Base-by-base conservation (phyloP, 2,113 vertebrate genomes). In the Strigops habroptila region DNA sequence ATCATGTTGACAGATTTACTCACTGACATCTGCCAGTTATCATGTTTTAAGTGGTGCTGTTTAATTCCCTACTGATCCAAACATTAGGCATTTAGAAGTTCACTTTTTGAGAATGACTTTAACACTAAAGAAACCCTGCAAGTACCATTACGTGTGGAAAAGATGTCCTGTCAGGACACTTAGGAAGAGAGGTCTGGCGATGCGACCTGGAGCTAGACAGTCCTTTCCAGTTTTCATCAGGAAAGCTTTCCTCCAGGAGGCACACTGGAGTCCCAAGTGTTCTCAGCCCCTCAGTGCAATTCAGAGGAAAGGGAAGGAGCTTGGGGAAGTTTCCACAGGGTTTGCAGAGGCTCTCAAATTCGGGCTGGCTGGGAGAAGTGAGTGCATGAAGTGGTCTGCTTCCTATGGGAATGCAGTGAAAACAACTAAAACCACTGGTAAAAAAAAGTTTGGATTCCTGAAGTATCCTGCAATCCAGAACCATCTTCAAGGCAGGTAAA, bases 401-500 rank as follows among this genome's bases (percentile, higher is more conserved):
- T 19, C 60, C 37, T 63, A 35, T 1, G 4, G 75, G 41, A 88
- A 60, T 17, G 10, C 33, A 80, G 33, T 13, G 9, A 37, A 48
- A 7, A 14, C 18, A 49, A 39, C 18, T 35, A 44, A 77, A 86
- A 49, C 9, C 33, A 48, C 9, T 14, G 4, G 14, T 28, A 67
- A 67, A 59, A 46, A 70, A 2, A 28, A n/a, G n/a, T 0, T 1
- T 0, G 5, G 24, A 49, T 53, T 62, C 53, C 31, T 51, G 8
- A 77, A 48, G 41, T 12, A 78, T 74, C 22, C 12, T 3, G 3
- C 41, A 64, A 12, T 14, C 12, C 48, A 68, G 52, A 35, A 21
- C 33, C 12, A 44, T 28, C 41, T 48, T 48, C 37, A 78, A 71
- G 25, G 17, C 16, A 63, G 23, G 2, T 46, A n/a, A 49, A 53